Conservation (phyloP, 1,140 invertebrate genomes). For the Rhyacophila brunnea region DNA sequence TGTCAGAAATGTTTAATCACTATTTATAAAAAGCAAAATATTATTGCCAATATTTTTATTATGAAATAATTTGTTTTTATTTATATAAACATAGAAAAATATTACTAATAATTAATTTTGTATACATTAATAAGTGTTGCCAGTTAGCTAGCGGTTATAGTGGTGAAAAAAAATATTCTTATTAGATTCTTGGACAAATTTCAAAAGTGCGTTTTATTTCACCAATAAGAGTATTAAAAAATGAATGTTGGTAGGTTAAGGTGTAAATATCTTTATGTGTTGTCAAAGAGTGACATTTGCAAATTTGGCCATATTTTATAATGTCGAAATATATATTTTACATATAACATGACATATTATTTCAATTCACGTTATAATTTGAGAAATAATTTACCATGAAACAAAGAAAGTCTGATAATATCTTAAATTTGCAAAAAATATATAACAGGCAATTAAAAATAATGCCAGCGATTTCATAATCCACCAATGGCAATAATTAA, state of each 20-base stretch:
- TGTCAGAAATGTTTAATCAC: not conserved
- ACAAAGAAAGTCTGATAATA: no score
- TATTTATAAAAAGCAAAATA: not conserved
- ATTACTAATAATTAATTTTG: conserved; percentile 1
- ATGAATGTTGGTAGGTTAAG: not conserved
- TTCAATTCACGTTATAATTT: no score
- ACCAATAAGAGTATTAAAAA: not conserved
- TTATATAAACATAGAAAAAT: not conserved
- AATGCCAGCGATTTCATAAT: no score
- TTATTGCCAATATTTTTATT: conserved; percentile 1
- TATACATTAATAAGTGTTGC: not conserved
- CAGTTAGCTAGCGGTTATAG: not conserved
- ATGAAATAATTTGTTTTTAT: not conserved
- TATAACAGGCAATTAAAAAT: no score
- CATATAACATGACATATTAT: no score
- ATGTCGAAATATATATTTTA: no score
- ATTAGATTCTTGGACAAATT: not conserved
- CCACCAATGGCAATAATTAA: no score
- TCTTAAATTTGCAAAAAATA: no score
- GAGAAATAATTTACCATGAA: no score
- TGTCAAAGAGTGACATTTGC: no score
- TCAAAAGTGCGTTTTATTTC: not conserved
- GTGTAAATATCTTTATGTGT: no score
- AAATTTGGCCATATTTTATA: no score
- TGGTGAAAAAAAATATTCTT: not conserved